phyloP scores from a whole-genome alignment of 2,888 invertebrate species.

The Julus scanicus region DNA sequence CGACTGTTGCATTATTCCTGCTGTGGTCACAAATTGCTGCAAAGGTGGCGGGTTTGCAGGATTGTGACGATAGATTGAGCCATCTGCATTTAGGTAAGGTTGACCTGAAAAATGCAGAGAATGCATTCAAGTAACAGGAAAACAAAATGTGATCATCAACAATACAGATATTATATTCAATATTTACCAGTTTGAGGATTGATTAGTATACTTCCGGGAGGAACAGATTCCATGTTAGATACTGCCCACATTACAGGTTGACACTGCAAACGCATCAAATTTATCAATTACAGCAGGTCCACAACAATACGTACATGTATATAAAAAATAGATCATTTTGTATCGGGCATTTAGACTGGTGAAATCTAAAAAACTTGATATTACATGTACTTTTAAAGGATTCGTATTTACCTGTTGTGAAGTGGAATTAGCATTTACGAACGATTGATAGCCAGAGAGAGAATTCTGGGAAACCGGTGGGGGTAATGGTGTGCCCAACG shows the following conservation, averaged over 20 bases:
- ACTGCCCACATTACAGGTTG: constrained; percentile 82
- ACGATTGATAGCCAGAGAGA: constrained; percentile 8
- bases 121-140: background rate
- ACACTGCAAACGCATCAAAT: constrained; percentile 53
- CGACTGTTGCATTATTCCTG: constrained; percentile 49
- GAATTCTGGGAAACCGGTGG: constrained; percentile 38
- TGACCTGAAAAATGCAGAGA: constrained; percentile 69
- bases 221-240: constrained; percentile 84
- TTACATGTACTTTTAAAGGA: background rate
- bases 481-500: constrained; percentile 48
- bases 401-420: constrained; percentile 34
- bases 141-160: background rate
- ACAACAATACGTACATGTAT: background rate
- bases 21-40: constrained; percentile 56
- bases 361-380: background rate
- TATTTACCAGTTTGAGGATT: constrained; percentile 73
- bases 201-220: constrained; percentile 87
- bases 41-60: constrained; percentile 66
- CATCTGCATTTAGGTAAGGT: constrained; percentile 80
- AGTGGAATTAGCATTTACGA: background rate
- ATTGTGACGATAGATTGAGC: constrained; percentile 80
- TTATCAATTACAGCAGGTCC: background rate
- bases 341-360: background rate
- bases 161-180: no score
- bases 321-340: background rate